Conservation (phyloP, 64 coral and sea anemone genomes). For the Montipora foliosa region DNA sequence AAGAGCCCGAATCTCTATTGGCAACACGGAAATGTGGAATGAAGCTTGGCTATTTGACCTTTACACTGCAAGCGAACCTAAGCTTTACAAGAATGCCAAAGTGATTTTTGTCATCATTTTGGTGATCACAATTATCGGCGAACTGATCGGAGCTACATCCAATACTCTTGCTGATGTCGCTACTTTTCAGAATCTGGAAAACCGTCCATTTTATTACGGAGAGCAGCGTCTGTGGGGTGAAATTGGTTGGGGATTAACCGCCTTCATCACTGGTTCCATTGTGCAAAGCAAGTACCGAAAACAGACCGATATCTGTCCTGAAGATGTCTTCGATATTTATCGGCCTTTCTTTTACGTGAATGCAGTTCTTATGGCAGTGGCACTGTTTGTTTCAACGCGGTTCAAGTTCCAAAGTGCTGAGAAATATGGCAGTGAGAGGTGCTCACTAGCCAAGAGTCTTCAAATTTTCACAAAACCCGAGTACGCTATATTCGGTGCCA, state of each 20-base stretch:
- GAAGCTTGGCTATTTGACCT: conserved; percentile 88
- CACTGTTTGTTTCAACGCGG: conserved; percentile 78
- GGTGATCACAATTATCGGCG: conserved; percentile 75
- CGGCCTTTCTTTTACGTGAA: conserved; percentile 97
- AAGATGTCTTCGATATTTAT: conserved; percentile 87
- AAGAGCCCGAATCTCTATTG: background rate
- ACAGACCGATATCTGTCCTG: conserved; percentile 88
- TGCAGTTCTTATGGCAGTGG: conserved; percentile 76
- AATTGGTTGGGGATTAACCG: conserved; percentile 84
- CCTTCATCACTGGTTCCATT: conserved; percentile 86
- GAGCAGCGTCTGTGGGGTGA: conserved; percentile 85
- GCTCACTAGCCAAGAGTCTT: conserved; percentile 71
- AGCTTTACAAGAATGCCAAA: conserved; percentile 82
- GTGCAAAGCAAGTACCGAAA: conserved; percentile 77
- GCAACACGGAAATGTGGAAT: conserved; percentile 81
- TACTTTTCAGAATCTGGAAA: conserved; percentile 87
- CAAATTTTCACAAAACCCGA: conserved; percentile 74
- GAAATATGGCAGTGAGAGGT: conserved; percentile 46
- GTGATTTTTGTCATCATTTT: conserved; percentile 81
- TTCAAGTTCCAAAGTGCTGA: conserved; percentile 82
- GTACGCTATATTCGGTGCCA: conserved; percentile 71
- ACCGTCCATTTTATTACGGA: conserved; percentile 85
- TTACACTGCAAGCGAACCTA: conserved; percentile 77
- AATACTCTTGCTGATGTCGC: conserved; percentile 91
- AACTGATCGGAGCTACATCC: conserved; percentile 87